These are phyloP conservation scores for Hippopotamus amphibius DNA, from an alignment of 2,113 vertebrate species.

Conservation along the genomic window DNA sequence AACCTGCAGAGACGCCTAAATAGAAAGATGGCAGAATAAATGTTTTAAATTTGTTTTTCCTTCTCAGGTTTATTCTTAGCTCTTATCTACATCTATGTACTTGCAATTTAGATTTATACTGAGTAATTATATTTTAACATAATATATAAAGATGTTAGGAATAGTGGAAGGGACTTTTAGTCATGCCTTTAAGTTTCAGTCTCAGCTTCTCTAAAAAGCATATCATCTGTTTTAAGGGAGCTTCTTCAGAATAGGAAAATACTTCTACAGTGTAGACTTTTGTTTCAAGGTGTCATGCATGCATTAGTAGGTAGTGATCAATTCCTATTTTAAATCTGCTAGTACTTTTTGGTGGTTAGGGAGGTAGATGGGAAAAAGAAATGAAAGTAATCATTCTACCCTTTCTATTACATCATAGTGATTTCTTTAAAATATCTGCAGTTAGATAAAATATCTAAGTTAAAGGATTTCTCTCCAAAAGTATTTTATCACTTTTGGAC, in stretches of 20 bases:
- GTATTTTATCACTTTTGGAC: neutral
- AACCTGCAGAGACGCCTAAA: neutral
- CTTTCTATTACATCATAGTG: neutral
- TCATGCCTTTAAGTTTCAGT: slow-evolving; percentile 32
- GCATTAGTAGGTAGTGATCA: neutral
- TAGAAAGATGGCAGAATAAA: slow-evolving; percentile 16
- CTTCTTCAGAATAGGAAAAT: neutral
- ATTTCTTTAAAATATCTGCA: slow-evolving; percentile 4
- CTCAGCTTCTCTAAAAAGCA: slow-evolving; percentile 72
- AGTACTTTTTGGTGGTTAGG: neutral
- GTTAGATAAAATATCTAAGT: neutral
- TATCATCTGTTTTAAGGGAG: slow-evolving; percentile 49
- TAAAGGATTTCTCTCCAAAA: slow-evolving; percentile 35
- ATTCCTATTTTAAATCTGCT: slow-evolving; percentile 17
- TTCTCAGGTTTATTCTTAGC: neutral
- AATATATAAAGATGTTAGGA: slow-evolving; percentile 39
- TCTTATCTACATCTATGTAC: neutral
- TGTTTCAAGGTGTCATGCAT: neutral
- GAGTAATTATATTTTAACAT: slow-evolving; percentile 49
- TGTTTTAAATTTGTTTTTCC: slow-evolving; percentile 6
- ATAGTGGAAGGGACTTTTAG: slow-evolving; percentile 70
- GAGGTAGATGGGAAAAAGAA: neutral
- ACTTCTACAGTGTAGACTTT: neutral
- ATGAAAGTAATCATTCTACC: neutral
- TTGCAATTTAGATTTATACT: slow-evolving; percentile 17